phyloP scores from a whole-genome alignment of 37 sponge, comb jelly and placozoan genomes.

The Diacarnus erythraeanus region DNA sequence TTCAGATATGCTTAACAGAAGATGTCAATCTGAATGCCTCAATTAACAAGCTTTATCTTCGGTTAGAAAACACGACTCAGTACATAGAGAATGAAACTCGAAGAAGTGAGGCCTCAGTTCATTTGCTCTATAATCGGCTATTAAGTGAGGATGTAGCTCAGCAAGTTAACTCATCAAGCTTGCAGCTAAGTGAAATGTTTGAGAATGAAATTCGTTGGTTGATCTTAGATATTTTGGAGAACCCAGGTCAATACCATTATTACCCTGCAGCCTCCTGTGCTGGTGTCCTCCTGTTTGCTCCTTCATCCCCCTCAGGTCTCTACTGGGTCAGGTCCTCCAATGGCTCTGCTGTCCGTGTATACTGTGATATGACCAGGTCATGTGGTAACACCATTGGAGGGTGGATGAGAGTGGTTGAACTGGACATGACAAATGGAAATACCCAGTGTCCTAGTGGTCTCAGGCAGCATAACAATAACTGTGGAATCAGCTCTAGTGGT shows the following conservation, averaged over 20 bases:
- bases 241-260: not conserved
- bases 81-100: too few species aligned
- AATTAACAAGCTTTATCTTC: too few species aligned
- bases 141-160: too few species aligned
- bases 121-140: too few species aligned
- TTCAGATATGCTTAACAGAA: too few species aligned
- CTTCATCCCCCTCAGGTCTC: not conserved
- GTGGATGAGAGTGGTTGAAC: slow-evolving; percentile 31
- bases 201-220: too few species aligned
- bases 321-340: slow-evolving; percentile 11
- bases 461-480: not conserved
- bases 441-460: slow-evolving; percentile 8
- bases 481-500: not conserved
- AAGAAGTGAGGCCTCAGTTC: too few species aligned
- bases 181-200: too few species aligned
- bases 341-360: slow-evolving; percentile 16
- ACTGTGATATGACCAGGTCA: slow-evolving; percentile 33
- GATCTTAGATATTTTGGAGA: not conserved
- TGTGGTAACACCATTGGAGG: slow-evolving; percentile 33
- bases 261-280: not conserved
- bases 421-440: slow-evolving; percentile 4
- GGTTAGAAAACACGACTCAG: too few species aligned
- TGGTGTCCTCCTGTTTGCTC: not conserved
- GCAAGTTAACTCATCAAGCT: too few species aligned
- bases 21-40: too few species aligned